Percentiles rank a stretch among this genome's conserved stretches.
Conservation (phyloP, 1,140 invertebrate species). For the Zaprionus kolodkinae region DNA sequence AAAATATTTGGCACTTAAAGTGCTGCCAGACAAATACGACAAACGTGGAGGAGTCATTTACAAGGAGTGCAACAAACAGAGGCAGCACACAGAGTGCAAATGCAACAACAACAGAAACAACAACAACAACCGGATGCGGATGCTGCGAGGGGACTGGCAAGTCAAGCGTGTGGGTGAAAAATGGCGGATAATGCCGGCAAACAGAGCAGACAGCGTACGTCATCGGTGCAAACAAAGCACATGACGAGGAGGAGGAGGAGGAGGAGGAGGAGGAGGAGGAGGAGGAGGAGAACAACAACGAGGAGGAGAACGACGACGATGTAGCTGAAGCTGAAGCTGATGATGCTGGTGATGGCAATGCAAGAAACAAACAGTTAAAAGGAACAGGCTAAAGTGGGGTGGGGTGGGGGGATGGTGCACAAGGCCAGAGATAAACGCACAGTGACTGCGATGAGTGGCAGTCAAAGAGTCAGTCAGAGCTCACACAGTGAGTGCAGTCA, state of each 20-base stretch:
- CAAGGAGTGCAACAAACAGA: slow-evolving; percentile 58
- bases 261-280: no score
- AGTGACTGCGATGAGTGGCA: slow-evolving; percentile 40
- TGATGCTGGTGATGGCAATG: slow-evolving; percentile 36
- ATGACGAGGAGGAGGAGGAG: slow-evolving; percentile 25
- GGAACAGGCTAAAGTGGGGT: neutral
- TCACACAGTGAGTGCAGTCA: slow-evolving; percentile 46
- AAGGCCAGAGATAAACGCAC: slow-evolving; percentile 37
- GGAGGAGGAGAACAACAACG: no score
- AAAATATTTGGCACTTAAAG: slow-evolving; percentile 82
- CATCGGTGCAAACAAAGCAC: slow-evolving; percentile 70
- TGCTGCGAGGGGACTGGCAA: slow-evolving; percentile 31
- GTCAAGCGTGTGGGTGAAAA: slow-evolving; percentile 59
- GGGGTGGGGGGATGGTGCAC: neutral
- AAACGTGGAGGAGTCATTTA: slow-evolving; percentile 82
- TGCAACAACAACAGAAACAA: slow-evolving; percentile 22
- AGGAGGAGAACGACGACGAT: no score
- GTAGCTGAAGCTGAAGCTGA: slow-evolving; percentile 42
- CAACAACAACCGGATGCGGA: slow-evolving; percentile 10
- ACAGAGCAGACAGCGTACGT: slow-evolving; percentile 66
- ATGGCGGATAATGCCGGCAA: slow-evolving; percentile 65
- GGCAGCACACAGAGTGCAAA: slow-evolving; percentile 8
- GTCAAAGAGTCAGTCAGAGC: slow-evolving; percentile 43
- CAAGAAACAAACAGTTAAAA: slow-evolving; percentile 31
- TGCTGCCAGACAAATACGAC: slow-evolving; percentile 79